Base-by-base conservation (phyloP, 2,113 vertebrate species). In the Oncorhynchus mykiss region DNA sequence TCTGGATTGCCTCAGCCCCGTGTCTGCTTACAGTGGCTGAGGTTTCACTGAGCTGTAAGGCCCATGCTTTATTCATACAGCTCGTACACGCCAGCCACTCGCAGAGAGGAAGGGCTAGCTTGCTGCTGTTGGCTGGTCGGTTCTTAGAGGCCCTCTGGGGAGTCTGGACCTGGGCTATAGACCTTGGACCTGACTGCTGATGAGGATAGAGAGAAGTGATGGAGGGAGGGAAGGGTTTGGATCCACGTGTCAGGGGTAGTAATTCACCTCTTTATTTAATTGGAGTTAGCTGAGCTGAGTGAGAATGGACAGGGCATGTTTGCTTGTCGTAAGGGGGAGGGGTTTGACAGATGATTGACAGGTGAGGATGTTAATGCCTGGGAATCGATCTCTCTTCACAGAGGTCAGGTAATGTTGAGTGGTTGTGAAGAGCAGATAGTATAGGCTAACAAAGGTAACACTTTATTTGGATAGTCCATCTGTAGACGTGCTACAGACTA, bases 11-110 rank as follows among this genome's bases (percentile, higher is more conserved):
- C 65, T 81, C 67, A 48, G 71, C 34, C 60, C 67, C 8, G 75
- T 80, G 79, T 86, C 81, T 82, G 69, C 73, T 86, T 84, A 82
- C 78, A 73, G 72, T 73, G 66, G 78, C 80, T 74, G 85, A 80
- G 69, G 48, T 78, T 79, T 79, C 84, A 85, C 80, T 73, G 70
- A 67, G 64, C 64, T 84, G 78, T 79, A 73, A 78, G 68, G 78
- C 60, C 51, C 82, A 85, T 87, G 75, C 76, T 81, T 83, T 86
- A 86, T 88, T 90, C 81, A 86, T 85, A 77, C 59, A 65, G 74
- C 74, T 79, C 80, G 67, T 78, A 78, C 62, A 73, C 45, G 74
- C 73, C 64, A 65, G 76, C 68, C 64, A 65, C 57, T 72, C 71
- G 64, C 73, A 6, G 22, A 57, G 7, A n/a, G 11, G 48, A 39